Evolutionary conservation across 2,113 vertebrate species (phyloP).

Genomic region (Jacana jacana): DNA sequence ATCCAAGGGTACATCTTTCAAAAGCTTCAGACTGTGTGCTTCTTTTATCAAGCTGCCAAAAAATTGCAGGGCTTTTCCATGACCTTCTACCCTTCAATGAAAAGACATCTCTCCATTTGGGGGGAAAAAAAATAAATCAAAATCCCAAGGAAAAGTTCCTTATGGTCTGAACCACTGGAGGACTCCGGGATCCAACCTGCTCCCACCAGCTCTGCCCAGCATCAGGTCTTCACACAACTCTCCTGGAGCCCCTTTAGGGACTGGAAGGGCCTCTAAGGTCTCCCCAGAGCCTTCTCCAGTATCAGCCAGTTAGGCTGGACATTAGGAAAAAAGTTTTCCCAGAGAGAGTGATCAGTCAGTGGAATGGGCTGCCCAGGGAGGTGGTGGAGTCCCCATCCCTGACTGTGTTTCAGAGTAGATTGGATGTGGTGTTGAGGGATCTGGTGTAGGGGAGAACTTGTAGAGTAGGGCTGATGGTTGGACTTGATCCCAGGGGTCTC

Average conservation of each 20-base stretch:
- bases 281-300: no score
- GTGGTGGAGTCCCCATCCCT: no score
- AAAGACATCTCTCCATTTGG: background rate
- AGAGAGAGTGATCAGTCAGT: no score
- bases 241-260: background rate
- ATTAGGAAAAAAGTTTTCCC: no score
- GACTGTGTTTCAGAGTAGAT: no score
- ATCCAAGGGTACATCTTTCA: background rate
- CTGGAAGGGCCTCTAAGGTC: background rate
- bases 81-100: background rate
- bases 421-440: no score
- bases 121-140: background rate
- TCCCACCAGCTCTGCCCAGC: background rate
- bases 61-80: background rate
- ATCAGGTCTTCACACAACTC: background rate
- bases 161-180: background rate
- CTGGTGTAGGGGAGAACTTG: no score
- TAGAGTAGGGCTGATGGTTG: no score
- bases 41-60: background rate
- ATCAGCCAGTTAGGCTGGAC: no score
- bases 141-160: background rate
- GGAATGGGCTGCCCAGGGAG: no score
- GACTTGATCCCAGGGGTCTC: no score
- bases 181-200: background rate
- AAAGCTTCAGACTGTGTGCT: background rate